Base-by-base conservation (phyloP, 2,888 invertebrate genomes). In the Zhengitettix transpicula region DNA sequence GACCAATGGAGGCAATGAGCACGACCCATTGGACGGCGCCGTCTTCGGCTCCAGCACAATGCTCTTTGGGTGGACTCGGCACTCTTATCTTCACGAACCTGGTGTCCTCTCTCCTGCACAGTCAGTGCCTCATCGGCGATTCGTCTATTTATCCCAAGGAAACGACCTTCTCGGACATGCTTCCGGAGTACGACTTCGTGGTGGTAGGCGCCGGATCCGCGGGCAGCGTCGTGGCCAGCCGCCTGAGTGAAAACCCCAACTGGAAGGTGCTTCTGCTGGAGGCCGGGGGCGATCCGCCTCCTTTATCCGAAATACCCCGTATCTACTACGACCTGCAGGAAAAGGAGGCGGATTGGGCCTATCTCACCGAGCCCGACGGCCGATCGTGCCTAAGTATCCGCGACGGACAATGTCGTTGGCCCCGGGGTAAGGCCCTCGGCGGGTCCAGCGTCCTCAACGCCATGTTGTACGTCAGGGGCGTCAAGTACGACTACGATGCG, bases 391-490 rank as follows among this genome's bases (percentile, higher is more conserved):
- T 70, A 42, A 71, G 74, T 1, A 65, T 70, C 58, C 67, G 65
- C 17, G 65, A 69, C 12, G 67, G 68, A 11, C 60, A 65, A 10
- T 79, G 81, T 65, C 71, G 67, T 58, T 82, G 79, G 79, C 76
- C 79, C 0, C 73, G 80, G 16, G 82, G 82, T 0, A 83, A 84
- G 67, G 77, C 78, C 12, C 71, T 83, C 28, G 87, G 87, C 0
- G 87, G 87, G 0, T 75, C 78, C 1, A 81, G 82, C 14, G 73
- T 75, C 0, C 75, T 83, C 7, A 86, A 86, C 69, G 81, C 75
- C 14, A 82, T 85, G 83, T 60, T 84, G 0, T 82, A 85, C 67
- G 68, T 82, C 0, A 73, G 81, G 10, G 86, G 86, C 0, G 81
- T 81, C 69, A 76, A 78, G 8, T 67, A 68, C 5, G 86, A 87